These are phyloP conservation scores for Drosophila lini DNA, from an alignment of 1,140 invertebrate species.

Conservation along the genomic window DNA sequence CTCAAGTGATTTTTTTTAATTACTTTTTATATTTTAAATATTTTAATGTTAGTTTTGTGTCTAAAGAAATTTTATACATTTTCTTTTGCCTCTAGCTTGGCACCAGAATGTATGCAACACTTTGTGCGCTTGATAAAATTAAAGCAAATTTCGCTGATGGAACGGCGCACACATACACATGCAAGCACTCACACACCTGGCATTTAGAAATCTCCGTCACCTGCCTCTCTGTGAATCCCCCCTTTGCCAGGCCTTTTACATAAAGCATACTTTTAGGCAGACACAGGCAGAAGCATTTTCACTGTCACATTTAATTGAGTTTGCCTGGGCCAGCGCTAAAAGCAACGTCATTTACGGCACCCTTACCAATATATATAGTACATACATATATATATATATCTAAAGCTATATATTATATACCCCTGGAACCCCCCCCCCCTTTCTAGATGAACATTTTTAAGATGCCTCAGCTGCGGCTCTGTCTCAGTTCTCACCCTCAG, in stretches of 20 bases:
- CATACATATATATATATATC: not conserved
- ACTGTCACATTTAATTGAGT: slow-evolving; percentile 83
- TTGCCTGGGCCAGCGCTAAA: slow-evolving; percentile 69
- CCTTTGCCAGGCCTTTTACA: slow-evolving; percentile 8
- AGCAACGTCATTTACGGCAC: slow-evolving; percentile 73
- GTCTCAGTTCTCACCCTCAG: slow-evolving; percentile 3
- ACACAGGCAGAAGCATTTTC: slow-evolving; percentile 50
- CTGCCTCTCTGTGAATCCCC: not conserved
- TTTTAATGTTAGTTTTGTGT: not conserved
- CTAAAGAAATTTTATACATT: no score
- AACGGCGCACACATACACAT: not conserved
- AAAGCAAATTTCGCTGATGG: slow-evolving; percentile 38
- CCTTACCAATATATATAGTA: slow-evolving; percentile 12
- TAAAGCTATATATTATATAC: slow-evolving; percentile 5
- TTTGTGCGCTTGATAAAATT: slow-evolving; percentile 45
- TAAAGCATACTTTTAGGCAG: slow-evolving; percentile 80
- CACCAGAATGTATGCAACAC: slow-evolving; percentile 23
- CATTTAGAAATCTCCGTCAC: slow-evolving; percentile 7
- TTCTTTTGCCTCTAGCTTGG: not conserved
- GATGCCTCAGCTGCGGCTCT: slow-evolving; percentile 56
- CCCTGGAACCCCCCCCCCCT: no score
- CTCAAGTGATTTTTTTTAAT: not conserved
- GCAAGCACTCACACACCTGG: slow-evolving; percentile 16
- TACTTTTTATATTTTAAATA: not conserved
- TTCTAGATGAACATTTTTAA: slow-evolving; percentile 63